Conservation (phyloP, 2,797 vertebrate genomes). For the Apogon hyalosoma region DNA sequence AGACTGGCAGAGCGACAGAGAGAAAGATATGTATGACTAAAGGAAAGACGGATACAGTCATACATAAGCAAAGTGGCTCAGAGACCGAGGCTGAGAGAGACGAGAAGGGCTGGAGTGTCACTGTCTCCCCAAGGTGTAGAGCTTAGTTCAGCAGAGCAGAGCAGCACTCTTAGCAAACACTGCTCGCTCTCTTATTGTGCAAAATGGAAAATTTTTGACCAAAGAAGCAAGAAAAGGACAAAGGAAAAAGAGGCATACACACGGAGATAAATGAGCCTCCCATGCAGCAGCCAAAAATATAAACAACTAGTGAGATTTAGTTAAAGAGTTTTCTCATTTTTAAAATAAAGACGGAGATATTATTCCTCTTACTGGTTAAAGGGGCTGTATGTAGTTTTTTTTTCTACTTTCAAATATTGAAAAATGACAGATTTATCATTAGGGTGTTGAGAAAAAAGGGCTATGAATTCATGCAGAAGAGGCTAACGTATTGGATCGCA, state of each 20-base stretch:
- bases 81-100: slow-evolving; percentile 1
- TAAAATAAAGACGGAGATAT: too few species aligned
- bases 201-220: background rate
- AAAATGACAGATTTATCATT: too few species aligned
- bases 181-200: slow-evolving; percentile 9
- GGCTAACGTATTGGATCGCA: too few species aligned
- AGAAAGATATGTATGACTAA: slow-evolving; percentile 6
- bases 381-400: too few species aligned
- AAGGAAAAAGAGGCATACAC: background rate
- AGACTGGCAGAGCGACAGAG: slow-evolving; percentile 26
- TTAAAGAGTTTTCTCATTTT: too few species aligned
- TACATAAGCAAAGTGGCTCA: slow-evolving; percentile 16
- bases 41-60: slow-evolving; percentile 25
- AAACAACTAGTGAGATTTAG: too few species aligned
- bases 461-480: too few species aligned
- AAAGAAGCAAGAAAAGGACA: background rate
- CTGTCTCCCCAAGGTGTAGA: slow-evolving; percentile 29
- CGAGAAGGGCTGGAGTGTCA: slow-evolving; percentile 17
- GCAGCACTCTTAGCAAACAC: slow-evolving; percentile 20
- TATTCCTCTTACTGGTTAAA: too few species aligned
- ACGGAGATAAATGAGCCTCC: too few species aligned
- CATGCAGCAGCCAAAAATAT: too few species aligned
- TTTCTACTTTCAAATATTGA: too few species aligned
- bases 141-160: slow-evolving; percentile 26
- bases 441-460: too few species aligned